These are phyloP conservation scores for Artemisiospiza belli DNA, from an alignment of 2,113 vertebrate species.

Conservation along the genomic window DNA sequence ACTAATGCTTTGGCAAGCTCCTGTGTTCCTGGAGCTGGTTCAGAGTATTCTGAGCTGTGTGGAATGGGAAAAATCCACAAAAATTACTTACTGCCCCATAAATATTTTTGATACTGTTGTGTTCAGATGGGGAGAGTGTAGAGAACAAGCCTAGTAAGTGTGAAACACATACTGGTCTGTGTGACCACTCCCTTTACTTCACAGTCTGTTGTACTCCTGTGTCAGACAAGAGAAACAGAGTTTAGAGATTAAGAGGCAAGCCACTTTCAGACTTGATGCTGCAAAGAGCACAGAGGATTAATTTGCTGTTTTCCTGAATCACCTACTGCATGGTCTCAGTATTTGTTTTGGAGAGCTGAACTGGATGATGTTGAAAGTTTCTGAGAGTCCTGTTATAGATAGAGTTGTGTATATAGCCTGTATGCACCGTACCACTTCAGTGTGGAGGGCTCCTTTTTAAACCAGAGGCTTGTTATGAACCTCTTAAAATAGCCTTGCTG, in stretches of 20 bases:
- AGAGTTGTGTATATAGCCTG: background rate
- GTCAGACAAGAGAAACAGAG: background rate
- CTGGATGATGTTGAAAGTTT: background rate
- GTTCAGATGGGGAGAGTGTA: background rate
- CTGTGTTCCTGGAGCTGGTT: slow-evolving; percentile 18
- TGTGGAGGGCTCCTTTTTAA: background rate
- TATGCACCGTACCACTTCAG: background rate
- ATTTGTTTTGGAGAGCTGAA: background rate
- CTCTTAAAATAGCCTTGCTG: background rate
- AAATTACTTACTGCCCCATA: background rate
- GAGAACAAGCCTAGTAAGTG: background rate
- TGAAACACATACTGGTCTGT: background rate
- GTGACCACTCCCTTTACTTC: background rate
- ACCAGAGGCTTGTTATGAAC: background rate
- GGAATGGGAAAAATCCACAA: slow-evolving; percentile 23
- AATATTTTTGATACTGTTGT: background rate
- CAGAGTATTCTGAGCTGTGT: background rate
- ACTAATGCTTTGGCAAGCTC: slow-evolving; percentile 44
- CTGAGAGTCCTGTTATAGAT: background rate
- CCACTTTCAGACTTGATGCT: background rate
- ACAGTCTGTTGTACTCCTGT: background rate
- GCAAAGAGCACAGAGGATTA: background rate
- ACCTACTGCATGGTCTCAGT: background rate
- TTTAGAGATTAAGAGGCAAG: background rate
- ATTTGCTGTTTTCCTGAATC: background rate